phyloP scores from a whole-genome alignment of 2,113 vertebrate species.

The Cnemophilus loriae region DNA sequence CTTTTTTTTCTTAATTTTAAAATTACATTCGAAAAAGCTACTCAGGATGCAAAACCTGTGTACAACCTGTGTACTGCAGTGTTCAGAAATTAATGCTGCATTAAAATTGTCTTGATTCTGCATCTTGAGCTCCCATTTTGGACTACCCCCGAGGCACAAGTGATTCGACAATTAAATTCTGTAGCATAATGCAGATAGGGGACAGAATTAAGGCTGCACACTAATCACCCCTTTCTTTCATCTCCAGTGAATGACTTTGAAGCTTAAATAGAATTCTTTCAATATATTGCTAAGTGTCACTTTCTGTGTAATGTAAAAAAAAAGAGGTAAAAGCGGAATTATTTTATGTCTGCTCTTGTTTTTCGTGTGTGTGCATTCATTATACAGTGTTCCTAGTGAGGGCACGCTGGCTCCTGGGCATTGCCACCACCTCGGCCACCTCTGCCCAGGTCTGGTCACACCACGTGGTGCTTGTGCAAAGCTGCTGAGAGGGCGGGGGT shows the following conservation, averaged over 20 bases:
- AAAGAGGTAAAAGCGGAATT: background rate
- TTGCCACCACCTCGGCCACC: background rate
- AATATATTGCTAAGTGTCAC: background rate
- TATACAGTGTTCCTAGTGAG: background rate
- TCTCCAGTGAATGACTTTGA: background rate
- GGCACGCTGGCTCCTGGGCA: rapidly evolving
- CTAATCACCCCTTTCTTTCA: background rate
- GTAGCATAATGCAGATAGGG: background rate
- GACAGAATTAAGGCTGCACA: slow-evolving; percentile 9
- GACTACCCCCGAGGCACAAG: background rate
- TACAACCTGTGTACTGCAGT: background rate
- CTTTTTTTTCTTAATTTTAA: background rate
- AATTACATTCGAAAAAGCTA: background rate
- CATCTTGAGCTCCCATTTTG: background rate
- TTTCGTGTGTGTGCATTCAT: background rate
- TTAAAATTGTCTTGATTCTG: background rate
- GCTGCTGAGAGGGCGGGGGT: background rate
- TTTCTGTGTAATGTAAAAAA: background rate
- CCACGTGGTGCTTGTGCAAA: background rate
- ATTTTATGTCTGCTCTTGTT: background rate
- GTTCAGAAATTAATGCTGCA: background rate
- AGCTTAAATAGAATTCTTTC: slow-evolving; percentile 2
- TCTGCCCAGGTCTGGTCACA: rapidly evolving
- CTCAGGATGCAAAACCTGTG: background rate
- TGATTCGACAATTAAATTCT: background rate